These are phyloP conservation scores for Tolmerus cingulatus DNA, from an alignment of 2,888 invertebrate species.

Conservation along the genomic window DNA sequence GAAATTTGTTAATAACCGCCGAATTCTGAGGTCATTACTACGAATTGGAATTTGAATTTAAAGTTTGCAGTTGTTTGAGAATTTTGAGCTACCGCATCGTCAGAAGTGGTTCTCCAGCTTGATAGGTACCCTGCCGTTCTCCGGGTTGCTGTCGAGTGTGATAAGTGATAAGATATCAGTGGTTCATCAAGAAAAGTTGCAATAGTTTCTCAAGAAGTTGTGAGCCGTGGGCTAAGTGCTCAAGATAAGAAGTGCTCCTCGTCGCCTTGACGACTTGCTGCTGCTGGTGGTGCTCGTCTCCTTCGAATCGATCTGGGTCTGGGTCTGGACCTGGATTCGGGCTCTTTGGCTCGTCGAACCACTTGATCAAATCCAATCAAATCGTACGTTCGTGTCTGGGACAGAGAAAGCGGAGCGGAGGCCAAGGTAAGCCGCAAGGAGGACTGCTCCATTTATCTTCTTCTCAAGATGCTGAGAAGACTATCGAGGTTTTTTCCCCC, in stretches of 20 bases:
- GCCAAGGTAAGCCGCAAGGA: conserved; percentile 8
- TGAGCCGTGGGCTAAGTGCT: neutral
- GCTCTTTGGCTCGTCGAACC: neutral
- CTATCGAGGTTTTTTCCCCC: conserved; percentile 2
- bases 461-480: neutral
- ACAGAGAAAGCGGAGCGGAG: conserved; percentile 28
- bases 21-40: neutral
- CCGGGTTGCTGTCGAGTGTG: neutral
- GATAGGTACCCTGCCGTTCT: neutral
- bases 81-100: neutral
- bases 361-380: neutral
- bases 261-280: neutral
- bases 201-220: neutral
- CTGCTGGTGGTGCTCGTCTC: neutral
- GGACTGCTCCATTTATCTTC: neutral
- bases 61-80: neutral
- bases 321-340: neutral
- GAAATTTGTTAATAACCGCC: neutral
- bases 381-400: neutral
- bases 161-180: conserved; percentile 19
- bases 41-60: neutral
- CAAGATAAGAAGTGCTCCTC: neutral
- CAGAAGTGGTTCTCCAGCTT: neutral
- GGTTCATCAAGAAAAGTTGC: neutral
- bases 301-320: neutral